These are phyloP conservation scores for Macaria notata DNA, from an alignment of 2,888 invertebrate species.

Conservation along the genomic window DNA sequence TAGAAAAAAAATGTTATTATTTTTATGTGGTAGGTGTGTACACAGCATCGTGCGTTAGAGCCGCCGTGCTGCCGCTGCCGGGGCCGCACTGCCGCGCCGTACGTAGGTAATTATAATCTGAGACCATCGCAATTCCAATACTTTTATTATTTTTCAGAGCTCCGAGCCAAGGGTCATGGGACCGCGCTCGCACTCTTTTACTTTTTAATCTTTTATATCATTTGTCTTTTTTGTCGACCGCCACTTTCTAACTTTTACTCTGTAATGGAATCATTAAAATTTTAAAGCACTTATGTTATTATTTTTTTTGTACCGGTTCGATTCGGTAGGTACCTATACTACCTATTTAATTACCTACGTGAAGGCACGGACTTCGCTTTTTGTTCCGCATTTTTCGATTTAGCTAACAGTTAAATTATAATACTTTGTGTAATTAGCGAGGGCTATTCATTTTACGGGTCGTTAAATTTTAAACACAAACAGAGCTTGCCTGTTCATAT, in stretches of 20 bases:
- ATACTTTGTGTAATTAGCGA: slow-evolving; percentile 13
- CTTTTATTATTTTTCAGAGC: slow-evolving; percentile 44
- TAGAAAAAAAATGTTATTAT: too few species aligned
- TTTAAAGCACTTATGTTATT: slow-evolving; percentile 47
- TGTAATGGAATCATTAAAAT: slow-evolving; percentile 52
- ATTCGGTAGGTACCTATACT: slow-evolving; percentile 18
- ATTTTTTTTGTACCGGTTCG: slow-evolving; percentile 35
- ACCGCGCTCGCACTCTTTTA: slow-evolving; percentile 38
- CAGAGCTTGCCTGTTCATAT: too few species aligned
- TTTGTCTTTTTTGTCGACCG: slow-evolving; percentile 58
- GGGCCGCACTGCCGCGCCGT: slow-evolving; percentile 66
- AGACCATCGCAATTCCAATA: slow-evolving; percentile 65
- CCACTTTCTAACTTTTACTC: slow-evolving; percentile 71
- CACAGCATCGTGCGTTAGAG: too few species aligned
- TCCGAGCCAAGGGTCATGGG: slow-evolving; percentile 59
- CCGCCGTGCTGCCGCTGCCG: slow-evolving; percentile 40
- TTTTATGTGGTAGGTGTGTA: too few species aligned
- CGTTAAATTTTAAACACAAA: slow-evolving; percentile 2
- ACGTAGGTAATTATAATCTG: slow-evolving; percentile 68
- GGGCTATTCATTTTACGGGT: slow-evolving; percentile 1
- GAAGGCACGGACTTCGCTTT: slow-evolving; percentile 27
- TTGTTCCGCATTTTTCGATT: slow-evolving; percentile 17
- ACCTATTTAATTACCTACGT: slow-evolving; percentile 36
- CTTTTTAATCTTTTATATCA: slow-evolving; percentile 51
- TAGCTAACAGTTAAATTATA: slow-evolving; percentile 16